Evolutionary conservation across 2,888 invertebrate species (phyloP).

Genomic region (Mythimna impura): DNA sequence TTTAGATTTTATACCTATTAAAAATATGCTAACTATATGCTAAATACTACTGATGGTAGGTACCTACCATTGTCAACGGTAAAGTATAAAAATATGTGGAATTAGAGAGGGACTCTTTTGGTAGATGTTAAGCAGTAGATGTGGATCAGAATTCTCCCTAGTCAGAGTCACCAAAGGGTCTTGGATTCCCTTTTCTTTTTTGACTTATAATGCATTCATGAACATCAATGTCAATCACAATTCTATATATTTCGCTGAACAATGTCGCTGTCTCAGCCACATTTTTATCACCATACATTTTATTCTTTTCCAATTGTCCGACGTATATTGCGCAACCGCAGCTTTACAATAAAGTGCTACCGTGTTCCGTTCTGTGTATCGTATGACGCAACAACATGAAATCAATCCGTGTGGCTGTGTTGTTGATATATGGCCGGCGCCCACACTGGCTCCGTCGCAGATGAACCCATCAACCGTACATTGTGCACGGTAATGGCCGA

Average conservation of each 20-base stretch:
- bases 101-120: too few relatives aligned
- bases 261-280: background rate
- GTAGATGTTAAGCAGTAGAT: too few relatives aligned
- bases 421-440: conserved; percentile 78
- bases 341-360: conserved; percentile 63
- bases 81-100: too few relatives aligned
- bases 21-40: conserved; percentile 2
- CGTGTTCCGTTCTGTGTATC: conserved; percentile 67
- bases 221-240: background rate
- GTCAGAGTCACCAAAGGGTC: too few relatives aligned
- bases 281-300: conserved; percentile 37
- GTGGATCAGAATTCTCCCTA: too few relatives aligned
- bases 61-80: too few relatives aligned
- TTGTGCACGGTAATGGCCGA: conserved; percentile 72
- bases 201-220: background rate
- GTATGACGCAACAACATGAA: conserved; percentile 69
- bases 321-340: conserved; percentile 43
- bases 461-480: conserved; percentile 67
- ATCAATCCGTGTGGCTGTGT: conserved; percentile 62
- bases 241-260: conserved; percentile 2
- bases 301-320: conserved; percentile 34
- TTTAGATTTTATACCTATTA: conserved; percentile 13
- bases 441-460: conserved; percentile 71
- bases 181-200: background rate
- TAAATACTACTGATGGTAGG: too few relatives aligned